Evolutionary conservation across 2,888 invertebrate genomes (phyloP), one percentile per base, ranked within the genome.

Genomic region (Dryadula phaetusa): DNA sequence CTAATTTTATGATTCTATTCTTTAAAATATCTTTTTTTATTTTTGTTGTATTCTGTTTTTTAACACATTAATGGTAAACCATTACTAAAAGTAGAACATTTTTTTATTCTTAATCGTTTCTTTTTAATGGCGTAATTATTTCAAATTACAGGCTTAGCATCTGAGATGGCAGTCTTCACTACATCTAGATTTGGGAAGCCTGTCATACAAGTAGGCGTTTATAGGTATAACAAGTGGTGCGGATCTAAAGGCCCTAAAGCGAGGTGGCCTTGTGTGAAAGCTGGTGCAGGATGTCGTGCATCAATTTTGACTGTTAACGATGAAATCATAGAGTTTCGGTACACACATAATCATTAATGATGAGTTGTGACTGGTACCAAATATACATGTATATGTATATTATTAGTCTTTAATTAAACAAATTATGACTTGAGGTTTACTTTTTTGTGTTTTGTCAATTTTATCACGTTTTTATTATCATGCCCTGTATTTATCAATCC

Each of bases 101-200:
- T 28, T 4, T 28, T 28, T 28, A 4, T 28, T 28, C 3, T 28
- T 28, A 10, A 53, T 12, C 20, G 20, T 20, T 16, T 56, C 14
- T 56, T 52, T 10, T 16, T 32, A 28, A 16, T 49, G 5, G 0
- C 25, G 8, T 6, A 32, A 0, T 18, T 22, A 56, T 37, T 18
- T 37, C 14, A n/a, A 56, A 20, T 49, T 53, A n/a, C n/a, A 62
- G 61, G 56, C 18, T 44, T 61, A 25, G 6, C 18, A 2, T 28
- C 46, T 28, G 40, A 58, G 61, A 64, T 22, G 28, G 68, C 75
- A 6, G 47, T 75, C 42, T 79, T 76, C 18, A 72, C 77, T 2
- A 72, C 49, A 10, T 84, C 86, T 2, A 77, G 81, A 1, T 81
- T 53, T 46, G 86, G 86, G 1, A 82, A 79, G 12, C 83, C 80